Conservation (phyloP, 2,888 invertebrate species). For the Hypena proboscidalis region DNA sequence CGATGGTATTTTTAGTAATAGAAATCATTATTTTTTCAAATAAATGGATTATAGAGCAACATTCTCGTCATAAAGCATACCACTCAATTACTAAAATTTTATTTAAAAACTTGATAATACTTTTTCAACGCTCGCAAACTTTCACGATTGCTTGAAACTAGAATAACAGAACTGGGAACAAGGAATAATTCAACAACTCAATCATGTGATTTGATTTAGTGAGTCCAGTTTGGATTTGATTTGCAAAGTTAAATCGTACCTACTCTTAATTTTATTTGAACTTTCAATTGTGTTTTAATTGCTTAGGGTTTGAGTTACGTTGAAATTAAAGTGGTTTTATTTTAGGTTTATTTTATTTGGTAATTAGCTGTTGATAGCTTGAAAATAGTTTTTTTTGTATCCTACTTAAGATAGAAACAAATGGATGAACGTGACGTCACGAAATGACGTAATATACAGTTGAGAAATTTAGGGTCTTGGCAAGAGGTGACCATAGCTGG, state of each 20-base stretch:
- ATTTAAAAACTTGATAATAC: constrained; percentile 4
- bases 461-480: too few relatives aligned
- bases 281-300: constrained; percentile 31
- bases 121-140: constrained; percentile 11
- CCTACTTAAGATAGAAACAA: too few relatives aligned
- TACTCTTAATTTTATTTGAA: constrained; percentile 23
- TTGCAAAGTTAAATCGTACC: constrained; percentile 33
- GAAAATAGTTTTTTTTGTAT: too few relatives aligned
- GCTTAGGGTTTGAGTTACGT: constrained; percentile 17
- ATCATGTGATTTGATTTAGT: constrained; percentile 36
- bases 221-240: constrained; percentile 28
- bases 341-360: too few relatives aligned
- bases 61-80: too few relatives aligned
- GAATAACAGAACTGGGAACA: constrained; percentile 24
- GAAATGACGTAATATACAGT: too few relatives aligned
- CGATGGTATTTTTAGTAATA: too few relatives aligned
- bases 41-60: too few relatives aligned
- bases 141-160: constrained; percentile 21
- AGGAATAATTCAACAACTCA: constrained; percentile 27
- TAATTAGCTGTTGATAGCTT: not conserved
- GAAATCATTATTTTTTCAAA: too few relatives aligned
- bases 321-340: constrained; percentile 19
- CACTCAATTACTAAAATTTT: too few relatives aligned
- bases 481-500: too few relatives aligned
- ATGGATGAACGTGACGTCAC: too few relatives aligned